Base-by-base conservation (phyloP, 1,140 invertebrate species). In the Helicoverpa zea region DNA sequence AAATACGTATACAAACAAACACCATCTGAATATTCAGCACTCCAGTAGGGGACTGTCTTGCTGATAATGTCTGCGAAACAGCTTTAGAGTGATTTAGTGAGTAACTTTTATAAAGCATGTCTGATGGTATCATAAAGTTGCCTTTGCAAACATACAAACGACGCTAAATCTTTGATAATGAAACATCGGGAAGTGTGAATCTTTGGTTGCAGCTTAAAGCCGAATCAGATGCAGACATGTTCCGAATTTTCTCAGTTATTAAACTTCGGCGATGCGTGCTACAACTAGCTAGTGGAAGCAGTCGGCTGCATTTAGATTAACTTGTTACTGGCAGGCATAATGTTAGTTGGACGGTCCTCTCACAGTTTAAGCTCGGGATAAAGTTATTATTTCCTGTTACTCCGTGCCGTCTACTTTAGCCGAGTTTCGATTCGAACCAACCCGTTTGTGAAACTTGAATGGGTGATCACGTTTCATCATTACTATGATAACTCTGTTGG, bases 311-410 rank as follows among this genome's bases (percentile, higher is more conserved):
- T 94, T 94, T 92, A 93, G 90, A 94, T 94, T 92, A 94, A 94
- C 90, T 94, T 94, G 92, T 93, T 93, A 94, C 91, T 92, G 87
- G 90, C 93, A 94, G 92, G 88, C 93, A 92, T 93, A 94, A 93
- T 94, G 93, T 93, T 92, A 91, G 92, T 92, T 88, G 89, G 91
- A 90, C 92, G 86, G 88, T 92, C 89, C 88, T 92, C 89, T 88
- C 81, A 75, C 83, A 87, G 88, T 89, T 91, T 89, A 89, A 92
- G 88, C 89, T 88, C 68, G 86, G 87, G 89, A 94, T 91, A 90
- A 94, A 94, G 90, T 94, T 94, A 94, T 92, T 93, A 93, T 93
- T 94, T 94, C 93, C 90, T 92, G 91, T 89, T 92, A 92, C 87
- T 89, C 88, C 59, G 84, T 88, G 84, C 87, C 91, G 90, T 90